Base-by-base conservation (phyloP, 2,888 invertebrate genomes). In the Epistrophella euchroma region DNA sequence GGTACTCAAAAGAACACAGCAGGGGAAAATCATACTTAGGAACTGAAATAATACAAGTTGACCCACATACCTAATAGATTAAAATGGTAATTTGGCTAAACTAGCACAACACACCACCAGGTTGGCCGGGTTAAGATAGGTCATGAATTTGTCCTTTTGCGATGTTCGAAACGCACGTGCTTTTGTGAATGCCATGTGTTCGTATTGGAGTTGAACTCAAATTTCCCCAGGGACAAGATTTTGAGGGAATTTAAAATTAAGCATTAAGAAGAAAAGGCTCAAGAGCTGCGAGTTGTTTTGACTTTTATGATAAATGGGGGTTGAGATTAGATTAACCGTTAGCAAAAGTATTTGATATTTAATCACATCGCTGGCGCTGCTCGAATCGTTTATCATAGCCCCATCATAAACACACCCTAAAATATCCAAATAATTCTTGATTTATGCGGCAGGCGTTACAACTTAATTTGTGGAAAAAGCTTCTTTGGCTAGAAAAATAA, bases 101-200 rank as follows among this genome's bases (percentile, higher is more conserved):
- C 64, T 80, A 22, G 45, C 25, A 37, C 71, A 72, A 66, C 43
- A 45, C 17, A 43, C 55, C 43, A 70, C 4, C n/a, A n/a, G 56
- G 62, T 22, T 45, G 60, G 47, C 40, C 43, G 43, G 17, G 58
- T 79, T 85, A 60, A 56, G 73, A 52, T 86, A 86, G 85, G 85
- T 77, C 85, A 86, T 70, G 81, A 74, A 62, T 76, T 76, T 73
- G 55, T 17, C 9, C 17, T n/a, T 66, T 68, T 60, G 11, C 6
- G 28, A 56, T 68, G 50, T 66, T 85, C 52, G 52, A 85, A 84
- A 85, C 72, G 70, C 85, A 86, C 85, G 85, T 86, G 85, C 19
- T 64, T 73, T 62, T 66, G 17, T 45, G 1, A 17, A 11, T 74
- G 58, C 73, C 85, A 86, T 86, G 85, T 86, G 85, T 73, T 77